A percentile compares a stretch with the other conserved stretches of the same genome.
Conservation (phyloP, 2,888 invertebrate genomes). For the Habroteleia sp. region DNA sequence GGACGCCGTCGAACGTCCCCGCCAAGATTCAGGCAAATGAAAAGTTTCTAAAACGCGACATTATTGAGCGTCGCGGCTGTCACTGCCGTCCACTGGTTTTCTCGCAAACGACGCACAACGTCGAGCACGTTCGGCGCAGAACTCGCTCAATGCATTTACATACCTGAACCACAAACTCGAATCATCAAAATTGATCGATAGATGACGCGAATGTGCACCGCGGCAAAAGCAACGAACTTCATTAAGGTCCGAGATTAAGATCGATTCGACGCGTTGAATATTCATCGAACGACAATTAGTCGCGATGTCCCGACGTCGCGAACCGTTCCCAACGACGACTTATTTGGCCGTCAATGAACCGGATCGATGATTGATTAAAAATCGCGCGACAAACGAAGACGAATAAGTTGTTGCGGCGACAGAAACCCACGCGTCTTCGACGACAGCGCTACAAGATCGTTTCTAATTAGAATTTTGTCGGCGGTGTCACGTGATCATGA, state of each 20-base stretch:
- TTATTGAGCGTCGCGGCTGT: slow-evolving; percentile 68
- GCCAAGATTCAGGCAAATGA: slow-evolving; percentile 32
- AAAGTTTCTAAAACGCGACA: slow-evolving; percentile 66
- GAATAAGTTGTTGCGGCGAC: slow-evolving; percentile 18
- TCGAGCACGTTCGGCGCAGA: background rate
- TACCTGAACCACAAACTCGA: slow-evolving; percentile 69
- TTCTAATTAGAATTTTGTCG: slow-evolving; percentile 72
- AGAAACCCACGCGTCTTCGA: slow-evolving; percentile 24
- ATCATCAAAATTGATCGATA: slow-evolving; percentile 68
- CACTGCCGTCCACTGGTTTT: slow-evolving; percentile 66
- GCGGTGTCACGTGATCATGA: slow-evolving; percentile 69
- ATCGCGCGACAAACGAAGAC: background rate
- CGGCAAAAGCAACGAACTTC: slow-evolving; percentile 17
- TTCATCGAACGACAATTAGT: slow-evolving; percentile 54
- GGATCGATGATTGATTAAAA: slow-evolving; percentile 31
- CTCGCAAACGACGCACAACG: too few relatives aligned
- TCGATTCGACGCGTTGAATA: slow-evolving; percentile 39
- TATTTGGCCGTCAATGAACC: slow-evolving; percentile 27
- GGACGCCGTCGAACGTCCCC: slow-evolving; percentile 23
- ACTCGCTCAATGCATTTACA: slow-evolving; percentile 67
- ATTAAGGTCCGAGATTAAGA: slow-evolving; percentile 40
- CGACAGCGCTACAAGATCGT: slow-evolving; percentile 44
- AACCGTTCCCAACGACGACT: slow-evolving; percentile 16
- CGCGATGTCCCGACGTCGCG: slow-evolving; percentile 9
- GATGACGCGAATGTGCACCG: slow-evolving; percentile 31